Base-by-base conservation (phyloP, 2,113 vertebrate genomes). In the Rhinolophus sinicus region DNA sequence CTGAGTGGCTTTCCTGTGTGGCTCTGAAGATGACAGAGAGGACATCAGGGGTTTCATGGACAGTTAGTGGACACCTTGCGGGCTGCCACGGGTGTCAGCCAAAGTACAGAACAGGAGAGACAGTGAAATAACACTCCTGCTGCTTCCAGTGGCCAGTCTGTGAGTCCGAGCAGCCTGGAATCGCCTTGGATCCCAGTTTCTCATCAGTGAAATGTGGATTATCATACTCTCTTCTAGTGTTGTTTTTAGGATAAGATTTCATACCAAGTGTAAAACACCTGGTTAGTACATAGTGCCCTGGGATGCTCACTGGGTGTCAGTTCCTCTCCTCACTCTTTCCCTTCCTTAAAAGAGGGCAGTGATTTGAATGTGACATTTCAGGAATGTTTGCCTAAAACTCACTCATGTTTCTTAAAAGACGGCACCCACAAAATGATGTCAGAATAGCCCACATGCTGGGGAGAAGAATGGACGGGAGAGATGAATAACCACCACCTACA, bases 261-360 rank as follows among this genome's bases (percentile, higher is more conserved):
- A 47, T 2, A 2, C 16, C 0, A 0, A 44, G 24, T 38, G 15
- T 24, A 33, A 50, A 58, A 54, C 56, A 33, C 11, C 22, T 58
- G 4, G 2, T 21, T 14, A 44, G 58, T 16, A 6, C 3, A 0
- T n/a, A n/a, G 78, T 28, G 6, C 58, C 80, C 0, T 2, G 16
- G 2, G 30, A 35, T 35, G 89, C 54, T 26, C 13, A 7, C 2
- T 6, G 14, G 33, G 28, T 50, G 2, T 28, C 13, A 2, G 26
- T 2, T 58, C 56, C n/a, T 52, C 62, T 19, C 24, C 62, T 15
- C 35, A 4, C 30, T 67, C 62, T 24, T 89, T 8, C 72, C n/a
- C 22, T 62, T 82, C 21, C 73, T 84, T 44, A 38, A 76, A 65
- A 22, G 33, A 93, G 50, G 44, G 19, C 12, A 0, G 5, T 28